Conservation (phyloP, 1,140 invertebrate genomes). For the Drosophila kikkawai region DNA sequence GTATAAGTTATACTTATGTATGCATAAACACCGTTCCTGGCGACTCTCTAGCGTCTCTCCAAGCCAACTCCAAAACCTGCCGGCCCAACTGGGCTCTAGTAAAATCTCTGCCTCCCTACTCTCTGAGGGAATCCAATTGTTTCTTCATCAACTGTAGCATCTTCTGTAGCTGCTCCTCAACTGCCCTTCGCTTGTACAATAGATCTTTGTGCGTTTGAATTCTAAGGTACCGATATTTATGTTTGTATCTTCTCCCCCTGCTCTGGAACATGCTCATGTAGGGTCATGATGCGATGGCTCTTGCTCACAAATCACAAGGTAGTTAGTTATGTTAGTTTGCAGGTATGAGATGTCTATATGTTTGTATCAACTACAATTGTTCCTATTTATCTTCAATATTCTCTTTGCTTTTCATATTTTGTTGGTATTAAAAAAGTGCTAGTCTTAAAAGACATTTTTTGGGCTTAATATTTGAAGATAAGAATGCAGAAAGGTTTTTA, state of each 20-base stretch:
- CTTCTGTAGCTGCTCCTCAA: constrained; percentile 7
- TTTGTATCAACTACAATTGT: constrained; percentile 54
- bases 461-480: constrained; percentile 59
- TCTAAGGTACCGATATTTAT: constrained; percentile 63
- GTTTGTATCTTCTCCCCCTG: constrained; percentile 31
- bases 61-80: constrained; percentile 6
- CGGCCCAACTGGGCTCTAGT: constrained; percentile 23
- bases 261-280: constrained; percentile 59
- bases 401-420: constrained; percentile 37
- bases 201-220: constrained; percentile 77
- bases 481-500: constrained; percentile 72
- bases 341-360: constrained; percentile 18
- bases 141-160: constrained; percentile 1
- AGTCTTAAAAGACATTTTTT: constrained; percentile 60
- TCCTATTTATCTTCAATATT: constrained; percentile 43
- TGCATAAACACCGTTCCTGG: constrained; percentile 5
- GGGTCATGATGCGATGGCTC: constrained; percentile 33
- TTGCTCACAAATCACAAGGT: constrained; percentile 61
- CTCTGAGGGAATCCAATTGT: constrained; percentile 6
- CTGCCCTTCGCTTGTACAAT: constrained; percentile 51
- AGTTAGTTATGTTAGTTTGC: constrained; percentile 43
- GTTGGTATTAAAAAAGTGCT: constrained; percentile 73
- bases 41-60: background rate
- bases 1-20: constrained; percentile 53
- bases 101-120: constrained; percentile 13